These are phyloP conservation scores for Gambusia affinis DNA, from an alignment of 2,113 vertebrate species.

Conservation along the genomic window DNA sequence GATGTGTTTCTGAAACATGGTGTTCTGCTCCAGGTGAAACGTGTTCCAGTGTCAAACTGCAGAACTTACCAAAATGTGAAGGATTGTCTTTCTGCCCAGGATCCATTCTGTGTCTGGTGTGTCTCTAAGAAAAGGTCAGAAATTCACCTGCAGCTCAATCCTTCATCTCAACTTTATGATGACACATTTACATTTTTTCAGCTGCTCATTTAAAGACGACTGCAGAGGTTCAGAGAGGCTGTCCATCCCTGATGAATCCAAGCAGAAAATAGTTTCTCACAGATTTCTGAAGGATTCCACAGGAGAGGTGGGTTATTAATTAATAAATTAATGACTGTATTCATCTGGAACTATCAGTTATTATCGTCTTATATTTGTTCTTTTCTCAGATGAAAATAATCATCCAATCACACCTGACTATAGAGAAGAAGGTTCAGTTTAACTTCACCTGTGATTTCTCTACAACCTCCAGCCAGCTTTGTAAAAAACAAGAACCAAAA, in stretches of 20 bases:
- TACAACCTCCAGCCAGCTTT: neutral
- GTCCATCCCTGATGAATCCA: constrained; percentile 57
- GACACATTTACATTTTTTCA: constrained; percentile 20
- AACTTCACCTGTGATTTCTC: neutral
- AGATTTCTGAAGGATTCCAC: constrained; percentile 1
- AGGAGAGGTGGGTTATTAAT: constrained; percentile 48
- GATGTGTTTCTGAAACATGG: neutral
- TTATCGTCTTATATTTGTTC: neutral
- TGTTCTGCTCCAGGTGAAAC: constrained; percentile 82
- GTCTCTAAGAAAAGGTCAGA: constrained; percentile 53
- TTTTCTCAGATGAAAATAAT: neutral
- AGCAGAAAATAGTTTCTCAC: constrained; percentile 63
- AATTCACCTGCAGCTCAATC: neutral
- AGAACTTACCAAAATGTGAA: constrained; percentile 65
- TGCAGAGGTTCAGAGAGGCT: constrained; percentile 69
- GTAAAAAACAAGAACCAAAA: neutral
- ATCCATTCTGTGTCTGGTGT: constrained; percentile 94
- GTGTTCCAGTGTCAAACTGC: constrained; percentile 85
- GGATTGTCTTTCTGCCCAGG: constrained; percentile 84
- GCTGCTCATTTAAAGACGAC: constrained; percentile 70
- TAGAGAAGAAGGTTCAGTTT: neutral
- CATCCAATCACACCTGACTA: neutral
- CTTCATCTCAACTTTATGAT: neutral
- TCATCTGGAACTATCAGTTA: neutral
- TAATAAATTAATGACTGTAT: neutral